Percentiles rank a stretch among this genome's conserved stretches.
These are phyloP conservation scores for Hephaestus fuliginosus DNA, from an alignment of 2,797 vertebrate species.

Conservation along the genomic window DNA sequence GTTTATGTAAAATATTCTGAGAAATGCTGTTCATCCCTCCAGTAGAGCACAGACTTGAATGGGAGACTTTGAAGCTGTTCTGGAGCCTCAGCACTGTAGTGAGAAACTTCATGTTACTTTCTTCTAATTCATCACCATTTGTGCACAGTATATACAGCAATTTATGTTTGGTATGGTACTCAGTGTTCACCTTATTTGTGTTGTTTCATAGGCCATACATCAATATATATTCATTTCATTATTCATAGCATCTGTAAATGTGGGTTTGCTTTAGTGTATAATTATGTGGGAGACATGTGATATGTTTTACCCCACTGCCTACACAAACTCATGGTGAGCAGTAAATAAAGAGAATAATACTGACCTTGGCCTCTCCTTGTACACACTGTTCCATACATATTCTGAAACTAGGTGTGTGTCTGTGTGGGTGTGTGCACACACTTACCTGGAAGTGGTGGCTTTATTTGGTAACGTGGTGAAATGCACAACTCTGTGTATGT, in stretches of 20 bases:
- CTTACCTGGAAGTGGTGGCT: neutral
- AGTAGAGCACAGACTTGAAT: too few relatives aligned
- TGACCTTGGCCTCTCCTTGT: constrained; percentile 32
- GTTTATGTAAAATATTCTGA: too few relatives aligned
- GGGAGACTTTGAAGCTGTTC: too few relatives aligned
- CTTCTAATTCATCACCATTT: too few relatives aligned
- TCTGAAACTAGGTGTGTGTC: constrained; percentile 21
- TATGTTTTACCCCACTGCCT: neutral
- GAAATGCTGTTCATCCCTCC: too few relatives aligned
- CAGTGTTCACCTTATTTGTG: too few relatives aligned
- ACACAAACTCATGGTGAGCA: neutral
- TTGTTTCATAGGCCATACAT: too few relatives aligned
- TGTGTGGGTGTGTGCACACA: neutral
- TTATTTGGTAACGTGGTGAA: neutral
- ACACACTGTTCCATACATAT: constrained; percentile 2
- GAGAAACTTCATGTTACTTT: too few relatives aligned
- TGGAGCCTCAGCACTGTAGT: too few relatives aligned
- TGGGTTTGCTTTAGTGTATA: neutral
- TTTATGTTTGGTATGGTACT: too few relatives aligned
- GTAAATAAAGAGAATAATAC: neutral
- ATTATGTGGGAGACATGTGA: neutral
- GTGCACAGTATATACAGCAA: too few relatives aligned
- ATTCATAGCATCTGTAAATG: neutral
- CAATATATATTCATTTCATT: neutral
- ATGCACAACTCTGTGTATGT: neutral